Evolutionary conservation across 2,888 invertebrate species (phyloP).

Genomic region (Leptopilina syphax): DNA sequence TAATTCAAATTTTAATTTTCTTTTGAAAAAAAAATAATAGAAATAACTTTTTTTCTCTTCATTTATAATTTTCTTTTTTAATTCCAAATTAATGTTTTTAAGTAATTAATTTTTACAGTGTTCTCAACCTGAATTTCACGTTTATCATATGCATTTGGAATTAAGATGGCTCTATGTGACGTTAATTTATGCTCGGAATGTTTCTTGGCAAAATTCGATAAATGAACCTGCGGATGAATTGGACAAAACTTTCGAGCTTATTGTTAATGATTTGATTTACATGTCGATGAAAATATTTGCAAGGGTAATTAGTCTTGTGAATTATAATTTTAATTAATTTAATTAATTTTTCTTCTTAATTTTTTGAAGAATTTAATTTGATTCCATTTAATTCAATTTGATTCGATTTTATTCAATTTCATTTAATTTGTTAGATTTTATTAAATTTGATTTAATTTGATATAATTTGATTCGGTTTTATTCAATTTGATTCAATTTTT

Average conservation of each 20-base stretch:
- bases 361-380: too few species aligned
- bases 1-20: neutral
- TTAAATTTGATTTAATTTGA: too few species aligned
- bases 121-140: slow-evolving; percentile 76
- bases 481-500: too few species aligned
- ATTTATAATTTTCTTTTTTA: neutral
- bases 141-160: slow-evolving; percentile 78
- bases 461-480: too few species aligned
- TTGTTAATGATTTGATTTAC: slow-evolving; percentile 73
- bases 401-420: too few species aligned
- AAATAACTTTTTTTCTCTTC: too few species aligned
- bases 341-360: too few species aligned
- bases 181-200: slow-evolving; percentile 62
- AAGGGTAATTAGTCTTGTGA: slow-evolving; percentile 65
- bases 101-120: slow-evolving; percentile 68
- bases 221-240: slow-evolving; percentile 63
- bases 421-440: too few species aligned
- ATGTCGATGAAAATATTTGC: slow-evolving; percentile 73
- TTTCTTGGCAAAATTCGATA: slow-evolving; percentile 55
- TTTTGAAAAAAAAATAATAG: too few species aligned
- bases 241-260: slow-evolving; percentile 60
- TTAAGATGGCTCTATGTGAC: slow-evolving; percentile 77
- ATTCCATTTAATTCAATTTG: too few species aligned
- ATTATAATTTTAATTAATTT: neutral
- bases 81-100: neutral